Evolutionary conservation across 2,888 invertebrate species (phyloP), one percentile per base, ranked within the genome.

Genomic region (Andricus curvator): DNA sequence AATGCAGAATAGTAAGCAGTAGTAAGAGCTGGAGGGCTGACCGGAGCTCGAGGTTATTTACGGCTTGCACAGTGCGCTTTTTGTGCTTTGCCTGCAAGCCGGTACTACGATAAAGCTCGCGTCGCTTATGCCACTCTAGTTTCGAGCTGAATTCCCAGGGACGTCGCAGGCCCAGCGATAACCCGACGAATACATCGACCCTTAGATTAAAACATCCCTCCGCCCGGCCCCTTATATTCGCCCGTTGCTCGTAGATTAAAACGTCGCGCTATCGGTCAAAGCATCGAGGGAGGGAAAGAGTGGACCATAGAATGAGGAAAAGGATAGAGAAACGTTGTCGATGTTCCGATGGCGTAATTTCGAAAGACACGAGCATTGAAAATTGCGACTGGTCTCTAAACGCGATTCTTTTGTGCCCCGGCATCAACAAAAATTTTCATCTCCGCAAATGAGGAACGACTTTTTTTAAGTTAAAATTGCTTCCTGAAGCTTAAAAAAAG

Each of bases 131-230:
- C 74, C 74, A 74, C 74, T 74, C 51, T 74, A 51, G 56, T 56
- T 74, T 74, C 56, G 56, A 56, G 33, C 56, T 25, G 56, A 74
- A 56, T 74, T 56, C 37, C 74, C 25, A 56, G 74, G 74, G 56
- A 33, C 29, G 68, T 74, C 33, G 56, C 74, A 33, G 56, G 56
- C 74, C 22, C 33, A 29, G 74, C 74, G 37, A 56, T 74, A 74
- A 74, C 74, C 56, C 56, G 74, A 74, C 81, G 85, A 84, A 84
- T 84, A 84, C 85, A 82, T 80, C 84, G 81, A 83, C 81, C 84
- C 84, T 85, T 85, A 85, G 83, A 85, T 85, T 85, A 85, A 85
- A 85, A 84, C 77, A 65, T 80, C 80, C 37, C 51, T 56, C 70
- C 51, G 44, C 70, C 29, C 48, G 15, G 8, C 22, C 60, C 56